Evolutionary conservation across 2,888 invertebrate genomes (phyloP).

Genomic region (Epirrhoe tristata): DNA sequence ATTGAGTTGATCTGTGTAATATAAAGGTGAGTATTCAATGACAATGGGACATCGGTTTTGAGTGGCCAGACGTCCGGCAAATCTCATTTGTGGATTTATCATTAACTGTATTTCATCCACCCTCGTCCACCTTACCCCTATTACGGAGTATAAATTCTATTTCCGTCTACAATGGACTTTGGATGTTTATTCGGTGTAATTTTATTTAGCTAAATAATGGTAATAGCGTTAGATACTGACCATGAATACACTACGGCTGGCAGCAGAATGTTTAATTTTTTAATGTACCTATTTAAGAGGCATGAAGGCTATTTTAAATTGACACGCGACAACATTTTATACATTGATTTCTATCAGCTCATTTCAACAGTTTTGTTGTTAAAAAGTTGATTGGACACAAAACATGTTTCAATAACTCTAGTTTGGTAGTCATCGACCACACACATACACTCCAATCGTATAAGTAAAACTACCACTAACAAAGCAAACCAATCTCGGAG

Average conservation of each 20-base stretch:
- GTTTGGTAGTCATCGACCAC: conserved; percentile 18
- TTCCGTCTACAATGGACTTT: conserved; percentile 73
- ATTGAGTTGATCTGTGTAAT: conserved; percentile 73
- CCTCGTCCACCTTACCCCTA: conserved; percentile 77
- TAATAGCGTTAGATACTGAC: conserved; percentile 43
- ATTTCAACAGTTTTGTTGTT: neutral
- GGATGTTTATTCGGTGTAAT: conserved; percentile 74
- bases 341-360: too few species aligned
- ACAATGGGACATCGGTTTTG: conserved; percentile 79
- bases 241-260: conserved; percentile 29
- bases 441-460: conserved; percentile 32
- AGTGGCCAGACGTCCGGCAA: conserved; percentile 83
- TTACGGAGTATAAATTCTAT: conserved; percentile 82
- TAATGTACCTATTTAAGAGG: too few species aligned
- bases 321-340: too few species aligned
- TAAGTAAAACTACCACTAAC: conserved; percentile 41
- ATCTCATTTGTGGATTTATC: conserved; percentile 86
- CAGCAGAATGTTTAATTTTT: neutral
- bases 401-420: conserved; percentile 2
- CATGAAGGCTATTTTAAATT: too few species aligned
- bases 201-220: conserved; percentile 55
- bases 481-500: conserved; percentile 62
- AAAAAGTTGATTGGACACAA: neutral
- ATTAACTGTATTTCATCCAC: conserved; percentile 84
- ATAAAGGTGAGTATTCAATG: conserved; percentile 81